Base-by-base conservation (phyloP, 2,797 vertebrate genomes). In the Myoxocephalus aenaeus region DNA sequence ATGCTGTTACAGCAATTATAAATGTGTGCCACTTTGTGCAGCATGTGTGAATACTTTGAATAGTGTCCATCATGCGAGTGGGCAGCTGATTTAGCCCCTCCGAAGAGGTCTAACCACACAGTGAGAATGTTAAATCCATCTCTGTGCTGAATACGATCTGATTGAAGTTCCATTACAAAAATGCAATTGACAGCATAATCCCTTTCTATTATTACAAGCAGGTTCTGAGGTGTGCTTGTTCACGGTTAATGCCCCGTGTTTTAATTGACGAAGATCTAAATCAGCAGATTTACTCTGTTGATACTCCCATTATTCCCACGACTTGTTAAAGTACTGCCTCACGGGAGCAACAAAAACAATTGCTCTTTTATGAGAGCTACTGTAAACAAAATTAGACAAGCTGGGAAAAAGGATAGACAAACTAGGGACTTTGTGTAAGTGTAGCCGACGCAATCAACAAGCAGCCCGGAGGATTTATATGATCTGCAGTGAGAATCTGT, bases 71-170 rank as follows among this genome's bases (percentile, higher is more conserved):
- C 65, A 32, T 27, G 42, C 63, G 42, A 29, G 3, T 48, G 59
- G 57, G 18, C 51, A 42, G 29, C 53, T 48, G 20, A 75, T 77
- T 64, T n/a, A 62, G n/a, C 32, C 2, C 51, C 67, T 65, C 18
- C 17, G 14, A 13, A 13, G 61, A 58, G 32, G 51, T 13, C 17
- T 70, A 53, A 65, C 40, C 34, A n/a, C 8, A 36, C 36, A 59
- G 44, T 7, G 25, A 69, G 38, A 51, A 73, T 70, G 66, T 56
- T n/a, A 53, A 81, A 70, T 66, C 72, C 14, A 46, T 67, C 34
- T 7, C 5, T 75, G 53, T 18, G 44, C 38, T 22, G 44, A 78
- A 76, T 76, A 61, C 6, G 56, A 22, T 59, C 4, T 46, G 13
- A 40, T 59, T 57, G 5, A 17, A 53, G 14, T 12, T 50, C 40